Percentiles rank a stretch among this genome's conserved stretches.
These are phyloP conservation scores for Macropus fuliginosus DNA, from an alignment of 2,797 vertebrate genomes.

Conservation along the genomic window DNA sequence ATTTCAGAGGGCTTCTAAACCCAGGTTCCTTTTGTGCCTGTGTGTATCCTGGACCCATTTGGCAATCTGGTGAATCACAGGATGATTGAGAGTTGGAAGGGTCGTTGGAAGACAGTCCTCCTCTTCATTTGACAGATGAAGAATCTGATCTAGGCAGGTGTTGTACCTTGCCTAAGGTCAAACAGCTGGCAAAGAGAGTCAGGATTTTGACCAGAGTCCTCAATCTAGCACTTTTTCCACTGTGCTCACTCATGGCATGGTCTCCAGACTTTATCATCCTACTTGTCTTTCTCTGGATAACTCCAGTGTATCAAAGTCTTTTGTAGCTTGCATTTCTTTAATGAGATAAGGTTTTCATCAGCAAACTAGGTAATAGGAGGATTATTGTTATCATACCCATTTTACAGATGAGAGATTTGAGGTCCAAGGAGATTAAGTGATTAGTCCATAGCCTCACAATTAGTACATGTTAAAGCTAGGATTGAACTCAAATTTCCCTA, in stretches of 20 bases:
- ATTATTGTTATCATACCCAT: not conserved
- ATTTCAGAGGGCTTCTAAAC: not conserved
- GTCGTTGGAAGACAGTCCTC: not conserved
- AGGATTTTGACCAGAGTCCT: not conserved
- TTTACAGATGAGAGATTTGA: not conserved
- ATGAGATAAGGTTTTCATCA: not conserved
- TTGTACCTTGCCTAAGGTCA: not conserved
- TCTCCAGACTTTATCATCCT: not conserved
- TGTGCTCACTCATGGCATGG: not conserved
- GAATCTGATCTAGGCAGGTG: not conserved
- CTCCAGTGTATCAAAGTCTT: not conserved
- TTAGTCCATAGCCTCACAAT: not conserved
- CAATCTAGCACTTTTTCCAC: not conserved
- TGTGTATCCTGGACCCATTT: not conserved
- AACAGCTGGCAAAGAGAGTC: not conserved
- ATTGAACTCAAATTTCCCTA: not conserved
- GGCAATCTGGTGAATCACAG: not conserved
- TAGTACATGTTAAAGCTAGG: not conserved
- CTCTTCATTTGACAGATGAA: constrained; percentile 4
- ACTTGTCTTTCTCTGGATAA: not conserved
- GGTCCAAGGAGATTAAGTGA: not conserved
- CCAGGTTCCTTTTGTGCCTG: not conserved
- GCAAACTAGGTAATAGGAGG: not conserved
- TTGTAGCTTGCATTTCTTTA: not conserved
- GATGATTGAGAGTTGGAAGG: not conserved